phyloP scores from a whole-genome alignment of 2,797 vertebrate genomes.

The Momotus momota region DNA sequence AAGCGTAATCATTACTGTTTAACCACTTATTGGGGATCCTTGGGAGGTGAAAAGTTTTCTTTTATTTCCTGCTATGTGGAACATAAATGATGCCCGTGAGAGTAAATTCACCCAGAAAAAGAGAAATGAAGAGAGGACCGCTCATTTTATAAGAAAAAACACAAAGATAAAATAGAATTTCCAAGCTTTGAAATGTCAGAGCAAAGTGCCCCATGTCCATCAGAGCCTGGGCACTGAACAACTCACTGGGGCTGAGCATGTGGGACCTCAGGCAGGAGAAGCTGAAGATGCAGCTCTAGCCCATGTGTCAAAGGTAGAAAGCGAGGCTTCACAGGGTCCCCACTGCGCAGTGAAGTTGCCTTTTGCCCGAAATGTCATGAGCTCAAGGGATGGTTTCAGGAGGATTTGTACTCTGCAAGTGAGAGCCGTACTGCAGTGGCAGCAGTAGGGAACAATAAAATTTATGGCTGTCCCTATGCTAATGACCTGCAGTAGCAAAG shows the following conservation, averaged over 20 bases:
- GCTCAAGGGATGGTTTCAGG: not conserved
- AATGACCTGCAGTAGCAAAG: slow-evolving; percentile 34
- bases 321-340: not conserved
- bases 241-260: fast-evolving
- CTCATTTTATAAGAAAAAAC: not conserved
- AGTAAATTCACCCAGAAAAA: not conserved
- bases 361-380: not conserved
- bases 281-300: not conserved
- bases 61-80: not conserved
- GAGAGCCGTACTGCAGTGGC: fast-evolving
- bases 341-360: fast-evolving
- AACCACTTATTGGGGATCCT: not conserved
- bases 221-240: not conserved
- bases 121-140: not conserved
- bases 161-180: not conserved
- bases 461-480: slow-evolving; percentile 41
- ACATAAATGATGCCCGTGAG: not conserved
- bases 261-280: not conserved
- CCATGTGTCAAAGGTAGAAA: not conserved
- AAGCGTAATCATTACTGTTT: not conserved
- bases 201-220: not conserved
- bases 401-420: not conserved
- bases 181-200: not conserved
- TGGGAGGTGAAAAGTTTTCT: not conserved
- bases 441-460: not conserved